These are phyloP conservation scores for Leptocoma aspasia DNA, from an alignment of 2,113 vertebrate genomes.

Conservation along the genomic window DNA sequence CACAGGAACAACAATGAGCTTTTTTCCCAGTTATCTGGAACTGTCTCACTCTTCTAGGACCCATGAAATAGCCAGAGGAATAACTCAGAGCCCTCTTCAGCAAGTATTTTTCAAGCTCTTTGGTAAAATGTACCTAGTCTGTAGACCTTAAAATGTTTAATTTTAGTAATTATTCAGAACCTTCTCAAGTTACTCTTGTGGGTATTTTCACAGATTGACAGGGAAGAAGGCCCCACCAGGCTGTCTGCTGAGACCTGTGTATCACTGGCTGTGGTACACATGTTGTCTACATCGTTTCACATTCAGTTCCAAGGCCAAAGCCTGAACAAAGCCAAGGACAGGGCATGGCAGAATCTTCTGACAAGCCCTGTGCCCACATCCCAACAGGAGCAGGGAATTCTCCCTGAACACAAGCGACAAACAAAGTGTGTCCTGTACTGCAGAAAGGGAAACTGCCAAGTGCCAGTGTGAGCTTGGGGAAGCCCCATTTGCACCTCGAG, in stretches of 20 bases:
- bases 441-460: not conserved
- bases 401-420: rapidly evolving
- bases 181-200: not conserved
- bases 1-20: not conserved
- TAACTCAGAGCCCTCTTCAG: not conserved
- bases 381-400: not conserved
- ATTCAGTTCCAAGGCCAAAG: not conserved
- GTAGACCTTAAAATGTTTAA: not conserved
- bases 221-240: not conserved
- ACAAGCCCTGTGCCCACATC: not conserved
- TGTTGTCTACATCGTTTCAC: not conserved
- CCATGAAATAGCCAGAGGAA: not conserved
- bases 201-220: not conserved
- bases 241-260: not conserved
- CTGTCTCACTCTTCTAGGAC: not conserved
- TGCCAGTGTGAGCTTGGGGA: not conserved
- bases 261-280: not conserved
- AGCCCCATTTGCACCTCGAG: not conserved
- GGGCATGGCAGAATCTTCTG: not conserved
- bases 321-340: not conserved
- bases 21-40: not conserved
- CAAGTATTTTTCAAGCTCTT: not conserved
- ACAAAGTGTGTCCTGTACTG: not conserved
- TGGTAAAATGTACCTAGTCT: not conserved
- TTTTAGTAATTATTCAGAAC: not conserved